phyloP scores from a whole-genome alignment of 2,113 vertebrate genomes.

The Cynoglossus semilaevis region DNA sequence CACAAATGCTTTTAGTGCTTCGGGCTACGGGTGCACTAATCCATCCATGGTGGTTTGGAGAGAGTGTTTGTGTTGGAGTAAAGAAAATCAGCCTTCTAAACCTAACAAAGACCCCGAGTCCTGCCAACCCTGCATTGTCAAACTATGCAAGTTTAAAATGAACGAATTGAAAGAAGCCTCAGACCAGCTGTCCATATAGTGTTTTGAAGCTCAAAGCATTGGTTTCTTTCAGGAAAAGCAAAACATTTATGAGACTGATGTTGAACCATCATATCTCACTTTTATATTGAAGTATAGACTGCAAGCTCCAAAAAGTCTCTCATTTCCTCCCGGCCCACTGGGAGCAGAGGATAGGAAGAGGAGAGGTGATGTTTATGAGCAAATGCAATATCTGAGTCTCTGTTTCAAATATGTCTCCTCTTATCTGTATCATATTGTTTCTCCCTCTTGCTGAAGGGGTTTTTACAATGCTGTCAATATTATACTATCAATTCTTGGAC shows the following conservation, averaged over 20 bases:
- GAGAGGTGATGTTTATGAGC: slow-evolving; percentile 23
- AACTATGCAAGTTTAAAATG: neutral
- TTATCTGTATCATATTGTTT: slow-evolving; percentile 39
- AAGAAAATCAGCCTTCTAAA: too few relatives aligned
- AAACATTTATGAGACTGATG: neutral
- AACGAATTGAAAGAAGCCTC: neutral
- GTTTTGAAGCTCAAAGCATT: neutral
- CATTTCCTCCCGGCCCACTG: slow-evolving; percentile 33
- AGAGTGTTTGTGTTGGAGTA: too few relatives aligned
- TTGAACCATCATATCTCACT: slow-evolving; percentile 19
- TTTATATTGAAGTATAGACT: neutral
- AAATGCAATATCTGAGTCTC: slow-evolving; percentile 30
- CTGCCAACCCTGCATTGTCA: too few relatives aligned
- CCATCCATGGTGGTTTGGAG: neutral
- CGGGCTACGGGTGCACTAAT: neutral
- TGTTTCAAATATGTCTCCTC: slow-evolving; percentile 46
- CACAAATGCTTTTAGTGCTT: neutral
- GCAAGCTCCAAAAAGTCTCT: slow-evolving; percentile 7
- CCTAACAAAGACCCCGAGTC: too few relatives aligned
- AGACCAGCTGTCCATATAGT: neutral
- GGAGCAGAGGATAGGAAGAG: slow-evolving; percentile 7
- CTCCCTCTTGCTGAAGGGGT: slow-evolving; percentile 28
- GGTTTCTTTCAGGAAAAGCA: slow-evolving; percentile 5
- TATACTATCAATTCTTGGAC: slow-evolving; percentile 49
- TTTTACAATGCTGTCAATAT: slow-evolving; percentile 34